phyloP scores from a whole-genome alignment of 2,797 vertebrate species.

The Siniperca scherzeri region DNA sequence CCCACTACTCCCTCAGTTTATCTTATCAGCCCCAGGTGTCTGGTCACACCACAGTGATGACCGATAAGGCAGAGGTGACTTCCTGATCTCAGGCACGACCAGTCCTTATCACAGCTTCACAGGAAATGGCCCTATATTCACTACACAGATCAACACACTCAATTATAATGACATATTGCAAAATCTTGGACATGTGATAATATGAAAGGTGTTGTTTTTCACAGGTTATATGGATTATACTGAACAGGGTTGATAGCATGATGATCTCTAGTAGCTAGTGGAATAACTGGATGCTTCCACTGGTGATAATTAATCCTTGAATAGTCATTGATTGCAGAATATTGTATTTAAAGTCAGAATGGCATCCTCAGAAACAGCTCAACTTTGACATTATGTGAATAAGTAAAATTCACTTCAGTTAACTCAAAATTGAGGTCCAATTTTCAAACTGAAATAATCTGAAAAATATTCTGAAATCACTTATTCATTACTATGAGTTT shows the following conservation, averaged over 20 bases:
- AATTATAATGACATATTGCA: slow-evolving; percentile 57
- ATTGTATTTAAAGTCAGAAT: neutral
- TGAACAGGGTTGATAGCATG: neutral
- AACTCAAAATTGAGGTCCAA: neutral
- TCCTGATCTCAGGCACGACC: slow-evolving; percentile 57
- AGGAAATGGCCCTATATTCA: slow-evolving; percentile 68
- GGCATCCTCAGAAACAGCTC: neutral
- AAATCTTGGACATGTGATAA: slow-evolving; percentile 31
- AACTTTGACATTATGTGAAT: neutral
- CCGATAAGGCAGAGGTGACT: slow-evolving; percentile 84
- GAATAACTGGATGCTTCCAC: slow-evolving; percentile 1
- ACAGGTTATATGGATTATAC: slow-evolving; percentile 37
- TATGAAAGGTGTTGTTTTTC: slow-evolving; percentile 40
- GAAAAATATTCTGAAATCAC: slow-evolving; percentile 41
- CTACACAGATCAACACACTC: slow-evolving; percentile 72
- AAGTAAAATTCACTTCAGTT: neutral
- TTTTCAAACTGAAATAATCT: slow-evolving; percentile 58
- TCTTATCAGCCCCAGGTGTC: slow-evolving; percentile 75
- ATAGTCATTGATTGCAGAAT: slow-evolving; percentile 2
- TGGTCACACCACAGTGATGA: slow-evolving; percentile 74
- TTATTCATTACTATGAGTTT: slow-evolving; percentile 55
- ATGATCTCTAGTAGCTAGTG: neutral
- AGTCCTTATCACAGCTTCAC: slow-evolving; percentile 76
- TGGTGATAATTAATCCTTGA: slow-evolving; percentile 16
- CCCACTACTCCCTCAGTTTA: slow-evolving; percentile 39